Evolutionary conservation across 2,797 vertebrate species (phyloP).

Genomic region (Thripadectes ignobilis): DNA sequence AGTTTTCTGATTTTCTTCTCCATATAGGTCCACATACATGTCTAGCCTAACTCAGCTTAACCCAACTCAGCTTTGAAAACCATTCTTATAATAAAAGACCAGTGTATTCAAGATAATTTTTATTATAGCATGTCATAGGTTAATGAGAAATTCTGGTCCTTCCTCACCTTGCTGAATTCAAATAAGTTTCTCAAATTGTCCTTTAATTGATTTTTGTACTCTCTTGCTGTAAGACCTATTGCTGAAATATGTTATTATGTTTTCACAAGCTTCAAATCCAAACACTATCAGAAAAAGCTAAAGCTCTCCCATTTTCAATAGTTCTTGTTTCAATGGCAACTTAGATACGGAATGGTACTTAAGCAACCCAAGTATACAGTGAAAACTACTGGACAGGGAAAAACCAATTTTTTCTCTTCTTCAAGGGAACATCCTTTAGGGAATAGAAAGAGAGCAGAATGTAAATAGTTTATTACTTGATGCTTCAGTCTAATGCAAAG

Average conservation of each 20-base stretch:
- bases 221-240: background rate
- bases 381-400: conserved; percentile 1
- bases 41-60: background rate
- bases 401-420: background rate
- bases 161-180: background rate
- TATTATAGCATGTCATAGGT: background rate
- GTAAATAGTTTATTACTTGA: conserved; percentile 14
- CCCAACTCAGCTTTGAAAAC: background rate
- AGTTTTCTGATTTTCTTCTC: background rate
- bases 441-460: background rate
- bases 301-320: background rate
- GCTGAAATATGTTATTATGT: background rate
- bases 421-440: background rate
- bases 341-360: background rate
- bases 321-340: background rate
- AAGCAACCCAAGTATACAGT: background rate
- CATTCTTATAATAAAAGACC: background rate
- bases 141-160: background rate
- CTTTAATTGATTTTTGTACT: background rate
- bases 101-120: background rate
- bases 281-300: background rate
- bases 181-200: background rate
- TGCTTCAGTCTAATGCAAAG: conserved; percentile 16
- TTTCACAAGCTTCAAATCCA: background rate
- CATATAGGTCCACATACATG: background rate